phyloP scores from a whole-genome alignment of 2,113 vertebrate species.

The Sminthopsis crassicaudata region DNA sequence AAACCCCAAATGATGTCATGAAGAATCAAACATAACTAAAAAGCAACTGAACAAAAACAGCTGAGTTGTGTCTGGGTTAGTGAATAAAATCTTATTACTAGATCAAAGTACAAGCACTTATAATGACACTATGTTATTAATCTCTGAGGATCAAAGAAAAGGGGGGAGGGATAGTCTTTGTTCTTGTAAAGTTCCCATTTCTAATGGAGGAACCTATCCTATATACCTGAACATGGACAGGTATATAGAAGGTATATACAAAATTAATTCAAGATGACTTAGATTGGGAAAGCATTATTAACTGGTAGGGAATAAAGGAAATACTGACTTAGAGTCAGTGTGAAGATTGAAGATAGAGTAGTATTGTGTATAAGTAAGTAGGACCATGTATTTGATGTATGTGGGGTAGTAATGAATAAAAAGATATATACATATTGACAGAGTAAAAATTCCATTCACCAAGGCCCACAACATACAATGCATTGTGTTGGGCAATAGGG shows the following conservation, averaged over 20 bases:
- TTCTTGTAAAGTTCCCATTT: background rate
- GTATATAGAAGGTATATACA: background rate
- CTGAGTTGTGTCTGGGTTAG: background rate
- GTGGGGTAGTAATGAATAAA: background rate
- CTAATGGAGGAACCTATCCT: background rate
- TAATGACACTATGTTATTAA: conserved; percentile 47
- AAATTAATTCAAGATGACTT: background rate
- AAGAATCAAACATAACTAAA: background rate
- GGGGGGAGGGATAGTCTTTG: background rate
- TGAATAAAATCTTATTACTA: background rate
- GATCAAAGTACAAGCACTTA: background rate
- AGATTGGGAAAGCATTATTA: background rate
- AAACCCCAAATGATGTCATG: background rate
- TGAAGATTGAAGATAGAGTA: background rate
- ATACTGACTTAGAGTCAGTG: background rate
- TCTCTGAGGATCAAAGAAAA: background rate
- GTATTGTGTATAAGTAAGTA: background rate
- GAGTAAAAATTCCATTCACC: background rate
- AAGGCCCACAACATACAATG: background rate
- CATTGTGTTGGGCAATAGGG: background rate
- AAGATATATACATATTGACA: no score
- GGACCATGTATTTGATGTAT: background rate
- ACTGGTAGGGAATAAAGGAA: background rate
- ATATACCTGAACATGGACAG: background rate
- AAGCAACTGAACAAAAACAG: background rate